Conservation (phyloP, 2,888 invertebrate species). For the Drosophila mercatorum region DNA sequence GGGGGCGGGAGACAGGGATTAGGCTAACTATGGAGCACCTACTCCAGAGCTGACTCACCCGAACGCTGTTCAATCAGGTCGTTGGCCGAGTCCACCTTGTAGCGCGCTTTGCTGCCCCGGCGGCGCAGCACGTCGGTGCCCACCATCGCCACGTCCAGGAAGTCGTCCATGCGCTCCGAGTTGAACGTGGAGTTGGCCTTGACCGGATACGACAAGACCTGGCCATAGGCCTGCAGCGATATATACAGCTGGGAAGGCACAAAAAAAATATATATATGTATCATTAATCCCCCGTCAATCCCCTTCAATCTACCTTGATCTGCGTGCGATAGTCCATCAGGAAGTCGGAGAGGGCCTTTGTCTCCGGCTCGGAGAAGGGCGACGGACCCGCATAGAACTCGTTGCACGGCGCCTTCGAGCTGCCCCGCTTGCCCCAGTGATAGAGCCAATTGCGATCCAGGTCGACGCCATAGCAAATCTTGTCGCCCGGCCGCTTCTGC, state of each 20-base stretch:
- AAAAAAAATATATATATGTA: no score
- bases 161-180: conserved; percentile 81
- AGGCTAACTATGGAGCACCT: neutral
- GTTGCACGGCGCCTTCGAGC: conserved; percentile 90
- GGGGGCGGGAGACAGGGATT: neutral
- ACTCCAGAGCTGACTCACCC: conserved; percentile 61
- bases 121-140: conserved; percentile 82
- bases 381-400: conserved; percentile 90
- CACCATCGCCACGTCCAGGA: conserved; percentile 84
- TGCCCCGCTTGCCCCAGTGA: conserved; percentile 89
- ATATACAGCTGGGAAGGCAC: conserved; percentile 85
- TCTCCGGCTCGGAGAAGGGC: conserved; percentile 92
- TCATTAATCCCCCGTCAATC: no score
- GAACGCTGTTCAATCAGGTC: conserved; percentile 82
- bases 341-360: conserved; percentile 88
- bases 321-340: conserved; percentile 87
- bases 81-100: conserved; percentile 83
- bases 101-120: conserved; percentile 82
- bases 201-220: conserved; percentile 88
- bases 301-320: conserved; percentile 85
- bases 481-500: conserved; percentile 72
- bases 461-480: conserved; percentile 89
- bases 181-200: conserved; percentile 81
- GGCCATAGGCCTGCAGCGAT: conserved; percentile 89
- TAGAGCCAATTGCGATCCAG: conserved; percentile 92